Base-by-base conservation (phyloP, 2,888 invertebrate genomes). In the Diplazon laetatorius region DNA sequence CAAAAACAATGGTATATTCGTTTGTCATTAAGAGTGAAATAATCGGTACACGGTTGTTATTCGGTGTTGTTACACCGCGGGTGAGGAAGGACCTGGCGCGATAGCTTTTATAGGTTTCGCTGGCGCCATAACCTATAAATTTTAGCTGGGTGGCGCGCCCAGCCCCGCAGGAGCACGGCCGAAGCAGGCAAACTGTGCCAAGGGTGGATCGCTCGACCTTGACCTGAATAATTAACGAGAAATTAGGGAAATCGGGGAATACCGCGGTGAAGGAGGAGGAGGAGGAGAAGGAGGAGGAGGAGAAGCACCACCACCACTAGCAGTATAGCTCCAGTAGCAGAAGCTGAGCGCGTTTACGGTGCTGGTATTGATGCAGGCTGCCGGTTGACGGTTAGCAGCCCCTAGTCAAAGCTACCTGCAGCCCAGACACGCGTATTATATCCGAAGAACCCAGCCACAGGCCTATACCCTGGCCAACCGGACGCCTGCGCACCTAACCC, bases 391-490 rank as follows among this genome's bases (percentile, higher is more conserved):
- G 84, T 83, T 84, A 69, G 72, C 78, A 74, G 76, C 84, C 83
- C 82, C 87, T 85, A 85, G 85, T 84, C 80, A 80, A 80, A 85
- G 87, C 86, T 87, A 88, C 87, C 87, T 87, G 88, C 88, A 87
- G 87, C 86, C 88, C 88, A 88, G 87, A 87, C 85, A n/a, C 86
- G 80, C n/a, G n/a, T n/a, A 82, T 81, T 81, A 84, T 85, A 86
- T 85, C 85, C 85, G 85, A 82, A n/a, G n/a, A n/a, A n/a, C n/a
- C n/a, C n/a, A n/a, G n/a, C n/a, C n/a, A 77, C 81, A 88, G 87
- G 86, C 86, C 86, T 88, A 87, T 87, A 88, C 88, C 90, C 89
- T 89, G 89, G 89, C 87, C 89, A 86, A 83, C 87, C 85, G 84
- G 83, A 84, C 87, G 87, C 87, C 87, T 84, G 82, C 88, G 87